These are phyloP conservation scores for Megaustenia siamemsis DNA, from an alignment of 2,888 invertebrate species.

Conservation along the genomic window DNA sequence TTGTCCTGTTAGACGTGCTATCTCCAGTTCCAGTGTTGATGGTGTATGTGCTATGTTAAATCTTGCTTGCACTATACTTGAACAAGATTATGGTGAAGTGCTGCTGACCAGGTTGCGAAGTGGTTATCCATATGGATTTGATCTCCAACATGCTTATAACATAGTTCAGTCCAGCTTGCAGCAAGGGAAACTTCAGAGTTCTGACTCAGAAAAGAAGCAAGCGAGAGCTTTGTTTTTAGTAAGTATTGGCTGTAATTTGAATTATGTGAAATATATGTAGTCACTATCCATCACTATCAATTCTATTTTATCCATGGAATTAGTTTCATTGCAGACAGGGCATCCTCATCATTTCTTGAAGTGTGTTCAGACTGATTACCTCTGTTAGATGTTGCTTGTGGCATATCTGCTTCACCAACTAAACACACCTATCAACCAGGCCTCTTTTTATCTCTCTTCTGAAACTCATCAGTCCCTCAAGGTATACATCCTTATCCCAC, in stretches of 20 bases:
- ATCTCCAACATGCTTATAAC: slow-evolving; percentile 87
- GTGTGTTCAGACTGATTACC: too few relatives aligned
- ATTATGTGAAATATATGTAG: too few relatives aligned
- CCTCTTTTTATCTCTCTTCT: too few relatives aligned
- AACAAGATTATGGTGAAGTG: slow-evolving; percentile 89
- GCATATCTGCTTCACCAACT: too few relatives aligned
- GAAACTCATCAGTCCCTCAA: too few relatives aligned
- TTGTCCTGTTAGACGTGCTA: slow-evolving; percentile 86
- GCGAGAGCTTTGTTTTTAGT: slow-evolving; percentile 89
- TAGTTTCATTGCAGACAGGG: too few relatives aligned
- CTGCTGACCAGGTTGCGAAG: slow-evolving; percentile 87
- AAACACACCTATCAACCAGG: too few relatives aligned
- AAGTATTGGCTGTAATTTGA: slow-evolving; percentile 65
- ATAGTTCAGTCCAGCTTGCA: slow-evolving; percentile 89
- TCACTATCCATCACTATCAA: too few relatives aligned
- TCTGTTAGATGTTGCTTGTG: too few relatives aligned
- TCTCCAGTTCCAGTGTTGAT: slow-evolving; percentile 94
- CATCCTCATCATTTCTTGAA: too few relatives aligned
- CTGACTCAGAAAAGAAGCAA: slow-evolving; percentile 84
- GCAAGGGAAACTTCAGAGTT: slow-evolving; percentile 88
- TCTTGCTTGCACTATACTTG: slow-evolving; percentile 92
- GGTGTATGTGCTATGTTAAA: slow-evolving; percentile 98
- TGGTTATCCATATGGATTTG: slow-evolving; percentile 85
- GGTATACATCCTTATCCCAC: too few relatives aligned
- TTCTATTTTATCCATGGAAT: too few relatives aligned